Evolutionary conservation across 92 coral and sea anemone species (phyloP).

Genomic region (Phenganax marumi): DNA sequence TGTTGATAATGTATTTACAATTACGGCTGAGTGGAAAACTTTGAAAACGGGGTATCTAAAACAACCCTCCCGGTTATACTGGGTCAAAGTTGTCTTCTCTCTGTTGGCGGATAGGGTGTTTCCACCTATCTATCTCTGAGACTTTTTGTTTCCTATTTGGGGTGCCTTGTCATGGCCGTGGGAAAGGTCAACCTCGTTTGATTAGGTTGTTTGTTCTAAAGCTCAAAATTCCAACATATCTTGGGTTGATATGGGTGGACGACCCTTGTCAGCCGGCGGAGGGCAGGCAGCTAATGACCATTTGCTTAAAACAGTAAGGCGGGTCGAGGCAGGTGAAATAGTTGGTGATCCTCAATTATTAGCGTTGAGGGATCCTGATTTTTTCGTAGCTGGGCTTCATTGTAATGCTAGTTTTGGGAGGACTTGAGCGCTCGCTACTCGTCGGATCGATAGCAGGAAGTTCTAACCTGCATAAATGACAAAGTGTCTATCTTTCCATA

Average conservation of each 20-base stretch:
- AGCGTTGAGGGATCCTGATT: conserved; percentile 24
- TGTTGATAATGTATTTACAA: too few relatives aligned
- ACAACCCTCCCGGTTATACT: not conserved
- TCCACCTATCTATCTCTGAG: not conserved
- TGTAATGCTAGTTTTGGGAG: not conserved
- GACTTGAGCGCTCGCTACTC: conserved; percentile 1
- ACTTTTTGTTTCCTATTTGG: not conserved
- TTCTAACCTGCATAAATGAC: not conserved
- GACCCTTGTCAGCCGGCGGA: conserved; percentile 24
- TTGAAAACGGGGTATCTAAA: conserved; percentile 3
- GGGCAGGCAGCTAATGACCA: conserved; percentile 36
- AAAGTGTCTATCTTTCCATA: conserved; percentile 6
- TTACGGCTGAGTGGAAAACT: not conserved
- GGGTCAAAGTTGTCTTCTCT: not conserved
- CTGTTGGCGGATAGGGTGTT: not conserved
- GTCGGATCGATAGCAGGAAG: not conserved
- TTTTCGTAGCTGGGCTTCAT: conserved; percentile 25
- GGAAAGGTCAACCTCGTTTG: not conserved
- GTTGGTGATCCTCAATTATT: conserved; percentile 17
- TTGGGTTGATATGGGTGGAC: conserved; percentile 28
- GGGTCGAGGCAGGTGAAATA: conserved; percentile 18
- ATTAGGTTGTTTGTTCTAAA: not conserved
- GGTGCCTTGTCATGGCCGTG: not conserved
- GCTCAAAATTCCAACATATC: not conserved
- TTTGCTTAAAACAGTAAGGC: not conserved